Conservation (phyloP, 2,888 invertebrate species). For the Hedychridium roseum region DNA sequence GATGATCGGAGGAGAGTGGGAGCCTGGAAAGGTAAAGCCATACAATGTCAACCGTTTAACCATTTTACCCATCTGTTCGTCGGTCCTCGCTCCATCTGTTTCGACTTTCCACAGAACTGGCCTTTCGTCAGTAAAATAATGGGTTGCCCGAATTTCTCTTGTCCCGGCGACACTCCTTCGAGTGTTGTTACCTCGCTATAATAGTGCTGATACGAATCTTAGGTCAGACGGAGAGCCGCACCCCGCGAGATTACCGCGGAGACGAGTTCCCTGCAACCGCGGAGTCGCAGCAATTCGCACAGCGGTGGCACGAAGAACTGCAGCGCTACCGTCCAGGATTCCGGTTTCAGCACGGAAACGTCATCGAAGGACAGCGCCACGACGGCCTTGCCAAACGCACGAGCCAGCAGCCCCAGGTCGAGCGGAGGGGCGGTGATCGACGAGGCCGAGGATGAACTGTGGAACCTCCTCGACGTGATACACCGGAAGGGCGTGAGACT, state of each 20-base stretch:
- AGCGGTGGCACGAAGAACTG: conserved; percentile 71
- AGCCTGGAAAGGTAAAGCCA: conserved; percentile 81
- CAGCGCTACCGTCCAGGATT: conserved; percentile 78
- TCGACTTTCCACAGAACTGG: too few relatives aligned
- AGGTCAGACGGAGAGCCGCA: too few relatives aligned
- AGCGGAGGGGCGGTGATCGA: conserved; percentile 57
- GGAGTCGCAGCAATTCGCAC: conserved; percentile 73
- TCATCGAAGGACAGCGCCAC: conserved; percentile 81
- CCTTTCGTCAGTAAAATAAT: too few relatives aligned
- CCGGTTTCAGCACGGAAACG: conserved; percentile 90
- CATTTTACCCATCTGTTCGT: too few relatives aligned
- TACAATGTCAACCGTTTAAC: too few relatives aligned
- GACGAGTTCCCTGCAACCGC: conserved; percentile 65
- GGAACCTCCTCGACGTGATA: conserved; percentile 87
- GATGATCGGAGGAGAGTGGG: conserved; percentile 72
- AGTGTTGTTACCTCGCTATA: too few relatives aligned
- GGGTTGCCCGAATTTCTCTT: too few relatives aligned
- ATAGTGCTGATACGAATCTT: too few relatives aligned
- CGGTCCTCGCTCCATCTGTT: too few relatives aligned
- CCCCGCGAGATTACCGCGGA: too few relatives aligned
- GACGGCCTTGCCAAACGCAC: conserved; percentile 65
- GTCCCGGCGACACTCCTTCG: too few relatives aligned
- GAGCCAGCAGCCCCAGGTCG: conserved; percentile 55
- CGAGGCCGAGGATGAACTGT: conserved; percentile 81
- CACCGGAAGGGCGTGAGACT: conserved; percentile 79